These are phyloP conservation scores for Characodon lateralis DNA, from an alignment of 2,797 vertebrate genomes.

Conservation along the genomic window DNA sequence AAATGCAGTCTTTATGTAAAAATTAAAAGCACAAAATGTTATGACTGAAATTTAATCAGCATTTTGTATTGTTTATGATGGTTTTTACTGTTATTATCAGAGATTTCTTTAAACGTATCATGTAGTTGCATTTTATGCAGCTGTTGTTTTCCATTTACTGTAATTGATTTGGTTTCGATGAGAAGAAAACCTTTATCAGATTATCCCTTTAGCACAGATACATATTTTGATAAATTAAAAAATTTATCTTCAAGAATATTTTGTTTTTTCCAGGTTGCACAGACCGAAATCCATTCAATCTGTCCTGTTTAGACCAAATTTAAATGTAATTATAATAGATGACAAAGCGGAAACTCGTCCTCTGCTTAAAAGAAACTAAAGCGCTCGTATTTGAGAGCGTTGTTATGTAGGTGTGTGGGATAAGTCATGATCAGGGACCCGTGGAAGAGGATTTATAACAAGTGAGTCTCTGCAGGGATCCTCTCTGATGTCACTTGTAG, in stretches of 20 bases:
- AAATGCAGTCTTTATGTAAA: not conserved
- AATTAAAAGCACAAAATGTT: not conserved
- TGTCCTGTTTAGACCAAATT: not conserved
- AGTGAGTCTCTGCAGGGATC: conserved; percentile 27
- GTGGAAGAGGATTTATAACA: conserved; percentile 48
- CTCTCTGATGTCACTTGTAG: conserved; percentile 29
- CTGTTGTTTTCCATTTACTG: too few species aligned
- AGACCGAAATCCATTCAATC: not conserved
- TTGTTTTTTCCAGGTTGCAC: conserved; percentile 1
- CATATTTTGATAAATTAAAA: not conserved
- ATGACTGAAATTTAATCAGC: not conserved
- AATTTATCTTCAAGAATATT: not conserved
- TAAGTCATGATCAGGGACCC: conserved; percentile 52
- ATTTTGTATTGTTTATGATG: not conserved
- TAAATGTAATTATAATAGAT: not conserved
- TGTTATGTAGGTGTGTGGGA: conserved; percentile 29
- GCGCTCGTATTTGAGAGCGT: conserved; percentile 22
- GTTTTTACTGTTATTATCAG: not conserved
- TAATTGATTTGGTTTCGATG: not conserved
- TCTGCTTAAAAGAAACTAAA: conserved; percentile 27
- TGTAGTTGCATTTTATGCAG: too few species aligned
- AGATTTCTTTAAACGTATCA: too few species aligned
- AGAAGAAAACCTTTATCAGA: not conserved
- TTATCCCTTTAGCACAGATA: not conserved
- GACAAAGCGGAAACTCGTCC: conserved; percentile 3